Base-by-base conservation (phyloP, 2,113 vertebrate genomes). In the Anolis carolinensis region DNA sequence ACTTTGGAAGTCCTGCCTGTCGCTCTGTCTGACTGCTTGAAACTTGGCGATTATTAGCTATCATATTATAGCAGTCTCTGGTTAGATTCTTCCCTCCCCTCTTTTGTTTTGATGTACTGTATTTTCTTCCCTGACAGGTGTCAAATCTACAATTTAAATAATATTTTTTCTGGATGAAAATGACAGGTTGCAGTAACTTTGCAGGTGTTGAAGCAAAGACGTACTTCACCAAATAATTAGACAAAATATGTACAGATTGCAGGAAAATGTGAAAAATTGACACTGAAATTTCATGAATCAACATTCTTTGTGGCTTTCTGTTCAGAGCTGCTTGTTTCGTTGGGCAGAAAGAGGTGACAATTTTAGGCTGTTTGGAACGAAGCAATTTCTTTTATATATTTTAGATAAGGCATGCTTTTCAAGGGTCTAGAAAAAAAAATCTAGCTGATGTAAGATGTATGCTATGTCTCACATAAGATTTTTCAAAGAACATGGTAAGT, bases 101-200 rank as follows among this genome's bases (percentile, higher is more conserved):
- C 44, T 80, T 75, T 65, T 75, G 71, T 63, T 86, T 81, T 81
- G 70, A 34, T 86, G 62, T 23, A 18, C 59, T 81, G 32, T 93
- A 89, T 95, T 91, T 89, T 88, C 94, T 94, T 82, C 96, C 96
- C 95, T 97, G 97, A 96, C 96, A 97, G 96, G 96, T 97, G 94
- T 93, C 96, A 96, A 96, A 97, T 97, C 95, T 97, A 95, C 97
- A 96, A 96, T 97, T 96, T 96, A 97, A 97, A 97, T 96, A 95
- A 95, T 93, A 92, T 95, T 96, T 20, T 9, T 4, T 89, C 93
- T 94, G 94, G 97, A 96, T 94, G 94, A 95, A 96, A 97, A 96
- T 96, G 95, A 95, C 96, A 97, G 95, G 94, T 98, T 97, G 95
- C 96, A 97, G 94, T 94, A 96, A 96, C 96, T 93, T 87, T 96